Conservation (phyloP, 2,113 vertebrate species). For the Murina feae region DNA sequence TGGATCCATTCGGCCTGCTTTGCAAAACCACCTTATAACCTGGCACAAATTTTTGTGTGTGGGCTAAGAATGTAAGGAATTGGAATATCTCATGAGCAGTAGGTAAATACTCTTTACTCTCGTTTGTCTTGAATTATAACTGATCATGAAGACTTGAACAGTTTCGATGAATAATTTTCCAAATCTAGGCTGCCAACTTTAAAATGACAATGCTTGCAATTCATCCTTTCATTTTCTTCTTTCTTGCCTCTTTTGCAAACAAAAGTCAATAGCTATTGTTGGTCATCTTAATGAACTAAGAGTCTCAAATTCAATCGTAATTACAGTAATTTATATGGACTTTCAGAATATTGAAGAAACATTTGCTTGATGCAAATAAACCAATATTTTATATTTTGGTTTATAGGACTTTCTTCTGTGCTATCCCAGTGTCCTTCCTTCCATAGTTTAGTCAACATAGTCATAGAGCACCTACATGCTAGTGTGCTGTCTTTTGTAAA, state of each 20-base stretch:
- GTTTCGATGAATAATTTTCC: constrained; percentile 31
- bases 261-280: background rate
- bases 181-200: constrained; percentile 26
- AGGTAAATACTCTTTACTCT: constrained; percentile 22
- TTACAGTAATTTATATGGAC: background rate
- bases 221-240: background rate
- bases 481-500: background rate
- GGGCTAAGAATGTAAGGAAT: constrained; percentile 33
- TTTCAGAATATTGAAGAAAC: constrained; percentile 12
- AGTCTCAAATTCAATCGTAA: constrained; percentile 12
- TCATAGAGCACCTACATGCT: background rate
- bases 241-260: background rate
- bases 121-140: constrained; percentile 45
- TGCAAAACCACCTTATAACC: constrained; percentile 42
- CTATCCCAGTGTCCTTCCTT: background rate
- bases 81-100: constrained; percentile 31
- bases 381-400: background rate
- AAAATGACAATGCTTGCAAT: background rate
- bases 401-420: background rate
- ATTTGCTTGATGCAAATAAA: constrained; percentile 16
- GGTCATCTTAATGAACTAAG: background rate
- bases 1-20: constrained; percentile 55
- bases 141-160: background rate
- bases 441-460: background rate
- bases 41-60: constrained; percentile 40